Base-by-base conservation (phyloP, 2,888 invertebrate species). In the Meteorus cinctellus region DNA sequence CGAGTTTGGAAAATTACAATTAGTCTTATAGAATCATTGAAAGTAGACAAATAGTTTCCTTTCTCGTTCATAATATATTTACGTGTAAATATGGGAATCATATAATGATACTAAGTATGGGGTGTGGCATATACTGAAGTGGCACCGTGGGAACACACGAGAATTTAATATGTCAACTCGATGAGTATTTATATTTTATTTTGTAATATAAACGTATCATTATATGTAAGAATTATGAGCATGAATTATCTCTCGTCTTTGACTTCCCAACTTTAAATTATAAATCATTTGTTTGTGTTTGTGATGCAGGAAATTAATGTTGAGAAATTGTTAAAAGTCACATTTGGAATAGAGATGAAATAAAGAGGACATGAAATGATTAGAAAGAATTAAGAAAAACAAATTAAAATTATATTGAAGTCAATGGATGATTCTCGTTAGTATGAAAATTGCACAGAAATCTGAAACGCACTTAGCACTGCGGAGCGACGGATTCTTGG, bases 121-220 rank as follows among this genome's bases (percentile, higher is more conserved):
- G 63, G 63, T 63, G 63, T 63, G 63, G 63, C 63, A 63, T 12
- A 63, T 31, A n/a, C 6, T 31, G 4, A 48, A n/a, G n/a, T n/a
- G 14, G 14, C 48, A 48, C 16, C 48, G 48, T 48, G 48, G 48
- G 48, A 48, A 48, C 16, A 2, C 48, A 48, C 4, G 48, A 48
- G 48, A n/a, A n/a, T 14, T 48, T 48, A 48, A 48, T 48, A 14
- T 48, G 48, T 16, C 48, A 48, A 48, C 14, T 48, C 16, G 14
- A n/a, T 48, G 16, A 5, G 16, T n/a, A n/a, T 48, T 14, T n/a
- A 48, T 48, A 48, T 5, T 48, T 48, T 48, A 5, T 16, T 16
- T 48, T 48, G 16, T 48, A 48, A 48, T 48, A 48, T 48, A 6
- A 48, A n/a, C 48, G 16, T 48, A 14, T 48, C 16, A 48, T 48